These are phyloP conservation scores for Lonchura striata DNA, from an alignment of 2,113 vertebrate genomes.

Conservation along the genomic window DNA sequence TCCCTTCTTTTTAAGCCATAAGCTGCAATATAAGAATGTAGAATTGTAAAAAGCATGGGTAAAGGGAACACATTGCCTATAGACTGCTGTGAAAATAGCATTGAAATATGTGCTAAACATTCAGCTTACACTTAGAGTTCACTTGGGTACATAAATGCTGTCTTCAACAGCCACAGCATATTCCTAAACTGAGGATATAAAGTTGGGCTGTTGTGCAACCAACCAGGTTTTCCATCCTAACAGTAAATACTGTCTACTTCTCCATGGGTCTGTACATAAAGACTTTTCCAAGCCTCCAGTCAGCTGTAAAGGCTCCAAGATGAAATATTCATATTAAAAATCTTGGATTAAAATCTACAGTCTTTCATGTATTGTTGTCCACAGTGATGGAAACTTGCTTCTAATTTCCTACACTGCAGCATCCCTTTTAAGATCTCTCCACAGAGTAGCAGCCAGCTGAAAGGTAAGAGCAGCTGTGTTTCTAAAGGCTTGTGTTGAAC, in stretches of 20 bases:
- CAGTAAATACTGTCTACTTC: neutral
- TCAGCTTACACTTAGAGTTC: neutral
- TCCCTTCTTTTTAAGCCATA: neutral
- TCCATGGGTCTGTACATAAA: neutral
- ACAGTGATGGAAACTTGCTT: neutral
- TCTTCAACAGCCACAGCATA: neutral
- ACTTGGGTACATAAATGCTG: neutral
- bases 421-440: neutral
- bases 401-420: neutral
- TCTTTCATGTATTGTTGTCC: neutral
- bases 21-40: neutral
- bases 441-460: slow-evolving; percentile 12
- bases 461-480: slow-evolving; percentile 31
- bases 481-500: neutral
- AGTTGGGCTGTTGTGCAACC: neutral
- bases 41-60: neutral
- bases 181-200: slow-evolving; percentile 9
- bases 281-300: neutral
- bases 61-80: neutral
- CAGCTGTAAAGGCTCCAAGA: neutral
- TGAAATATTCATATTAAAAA: slow-evolving; percentile 2
- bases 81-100: slow-evolving; percentile 12
- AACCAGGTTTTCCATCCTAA: neutral
- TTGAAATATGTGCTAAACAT: slow-evolving; percentile 10
- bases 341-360: neutral